phyloP scores from a whole-genome alignment of 1,140 invertebrate genomes.

The Sweltsa coloradensis region DNA sequence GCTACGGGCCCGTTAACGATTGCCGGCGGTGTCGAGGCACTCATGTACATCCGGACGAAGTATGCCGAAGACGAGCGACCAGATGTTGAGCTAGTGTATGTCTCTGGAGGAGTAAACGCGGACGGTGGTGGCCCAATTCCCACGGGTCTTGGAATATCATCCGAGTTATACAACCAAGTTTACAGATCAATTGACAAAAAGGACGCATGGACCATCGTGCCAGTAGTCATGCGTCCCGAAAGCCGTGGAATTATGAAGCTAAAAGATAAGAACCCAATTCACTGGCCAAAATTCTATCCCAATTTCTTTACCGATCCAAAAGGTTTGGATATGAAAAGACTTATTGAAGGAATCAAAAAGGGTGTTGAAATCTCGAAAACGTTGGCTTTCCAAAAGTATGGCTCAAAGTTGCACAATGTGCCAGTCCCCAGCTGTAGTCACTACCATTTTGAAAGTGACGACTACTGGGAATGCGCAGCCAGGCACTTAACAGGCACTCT shows the following conservation, averaged over 20 bases:
- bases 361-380: conserved; percentile 67
- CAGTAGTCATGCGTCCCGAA: conserved; percentile 64
- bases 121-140: conserved; percentile 63
- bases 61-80: conserved; percentile 71
- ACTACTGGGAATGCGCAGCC: conserved; percentile 75
- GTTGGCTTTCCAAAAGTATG: conserved; percentile 64
- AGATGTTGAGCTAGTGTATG: conserved; percentile 77
- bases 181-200: conserved; percentile 65
- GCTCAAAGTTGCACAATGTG: conserved; percentile 61
- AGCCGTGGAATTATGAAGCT: conserved; percentile 72
- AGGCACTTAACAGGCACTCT: conserved; percentile 75
- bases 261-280: conserved; percentile 61
- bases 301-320: conserved; percentile 73
- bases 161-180: conserved; percentile 70
- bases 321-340: conserved; percentile 54
- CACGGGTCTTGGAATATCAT: conserved; percentile 60
- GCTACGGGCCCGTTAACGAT: conserved; percentile 68
- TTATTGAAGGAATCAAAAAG: conserved; percentile 72
- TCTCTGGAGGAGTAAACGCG: conserved; percentile 66
- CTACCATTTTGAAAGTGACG: conserved; percentile 50
- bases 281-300: conserved; percentile 75
- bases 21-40: conserved; percentile 64
- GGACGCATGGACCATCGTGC: conserved; percentile 76
- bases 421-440: conserved; percentile 66
- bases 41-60: conserved; percentile 72